A percentile compares a stretch with the other conserved stretches of the same genome.
Conservation (phyloP, 1,140 invertebrate genomes). For the Meloidogyne hapla region DNA sequence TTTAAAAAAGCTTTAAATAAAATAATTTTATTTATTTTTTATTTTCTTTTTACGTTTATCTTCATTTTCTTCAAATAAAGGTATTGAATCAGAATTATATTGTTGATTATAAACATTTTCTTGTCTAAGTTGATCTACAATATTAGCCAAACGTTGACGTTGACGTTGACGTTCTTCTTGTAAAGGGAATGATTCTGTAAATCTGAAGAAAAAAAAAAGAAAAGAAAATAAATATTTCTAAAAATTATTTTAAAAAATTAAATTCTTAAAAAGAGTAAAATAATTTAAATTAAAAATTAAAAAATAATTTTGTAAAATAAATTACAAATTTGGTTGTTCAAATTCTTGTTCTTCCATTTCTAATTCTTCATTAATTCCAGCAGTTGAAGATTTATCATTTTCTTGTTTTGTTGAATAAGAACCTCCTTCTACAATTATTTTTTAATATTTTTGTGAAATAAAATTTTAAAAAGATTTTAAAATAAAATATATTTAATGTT, state of each 20-base stretch:
- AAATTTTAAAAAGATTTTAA: neutral
- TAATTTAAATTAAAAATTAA: neutral
- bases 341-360: constrained; percentile 14
- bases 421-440: constrained; percentile 14
- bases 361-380: neutral
- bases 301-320: neutral
- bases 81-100: neutral
- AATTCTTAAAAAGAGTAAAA: too few relatives aligned
- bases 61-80: constrained; percentile 8
- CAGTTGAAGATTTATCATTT: neutral
- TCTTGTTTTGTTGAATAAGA: constrained; percentile 8
- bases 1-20: constrained; percentile 17
- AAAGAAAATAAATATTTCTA: too few relatives aligned
- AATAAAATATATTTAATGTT: too few relatives aligned
- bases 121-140: constrained; percentile 15
- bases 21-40: neutral
- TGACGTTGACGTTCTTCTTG: constrained; percentile 12
- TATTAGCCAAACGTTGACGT: constrained; percentile 16
- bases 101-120: constrained; percentile 8
- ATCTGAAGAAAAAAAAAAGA: constrained; percentile 14
- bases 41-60: neutral
- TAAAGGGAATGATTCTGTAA: constrained; percentile 9
- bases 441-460: neutral
- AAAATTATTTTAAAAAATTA: too few relatives aligned
- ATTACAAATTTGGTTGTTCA: constrained; percentile 19